Evolutionary conservation across 2,888 invertebrate species (phyloP).

Genomic region (Rapana venosa): DNA sequence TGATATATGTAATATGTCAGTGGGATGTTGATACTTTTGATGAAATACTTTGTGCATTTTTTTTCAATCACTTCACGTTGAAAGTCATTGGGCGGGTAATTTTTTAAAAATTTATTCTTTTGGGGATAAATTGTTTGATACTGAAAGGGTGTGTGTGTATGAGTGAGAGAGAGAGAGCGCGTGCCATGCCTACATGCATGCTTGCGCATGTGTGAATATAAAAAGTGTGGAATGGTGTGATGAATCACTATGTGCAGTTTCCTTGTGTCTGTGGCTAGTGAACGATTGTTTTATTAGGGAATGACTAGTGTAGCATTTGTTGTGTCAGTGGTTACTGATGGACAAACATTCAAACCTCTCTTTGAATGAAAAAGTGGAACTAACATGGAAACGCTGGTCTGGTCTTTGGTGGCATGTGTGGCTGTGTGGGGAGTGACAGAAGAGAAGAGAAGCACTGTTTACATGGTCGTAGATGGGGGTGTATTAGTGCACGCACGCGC

Average conservation of each 20-base stretch:
- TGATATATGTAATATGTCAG: no score
- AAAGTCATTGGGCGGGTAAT: no score
- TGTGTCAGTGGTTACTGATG: background rate
- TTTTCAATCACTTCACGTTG: no score
- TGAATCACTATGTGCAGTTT: background rate
- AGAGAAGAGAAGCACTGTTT: no score
- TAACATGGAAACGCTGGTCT: background rate
- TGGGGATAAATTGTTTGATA: no score
- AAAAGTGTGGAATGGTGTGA: background rate
- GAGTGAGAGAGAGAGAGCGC: background rate
- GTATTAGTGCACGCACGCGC: background rate
- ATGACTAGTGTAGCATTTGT: background rate
- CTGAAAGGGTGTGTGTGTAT: background rate
- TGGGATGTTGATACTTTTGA: no score
- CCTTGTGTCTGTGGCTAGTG: background rate
- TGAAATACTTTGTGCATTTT: no score
- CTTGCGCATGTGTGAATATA: background rate
- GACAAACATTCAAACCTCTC: background rate
- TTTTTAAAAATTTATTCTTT: no score
- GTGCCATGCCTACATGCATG: no score
- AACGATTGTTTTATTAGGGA: background rate
- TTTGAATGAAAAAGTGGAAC: slow-evolving; percentile 10
- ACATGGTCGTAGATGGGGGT: no score
- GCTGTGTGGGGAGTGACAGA: background rate
- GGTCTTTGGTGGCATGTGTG: background rate